These are phyloP conservation scores for Eulemur mongoz DNA, from an alignment of 2,797 vertebrate genomes.

Conservation along the genomic window DNA sequence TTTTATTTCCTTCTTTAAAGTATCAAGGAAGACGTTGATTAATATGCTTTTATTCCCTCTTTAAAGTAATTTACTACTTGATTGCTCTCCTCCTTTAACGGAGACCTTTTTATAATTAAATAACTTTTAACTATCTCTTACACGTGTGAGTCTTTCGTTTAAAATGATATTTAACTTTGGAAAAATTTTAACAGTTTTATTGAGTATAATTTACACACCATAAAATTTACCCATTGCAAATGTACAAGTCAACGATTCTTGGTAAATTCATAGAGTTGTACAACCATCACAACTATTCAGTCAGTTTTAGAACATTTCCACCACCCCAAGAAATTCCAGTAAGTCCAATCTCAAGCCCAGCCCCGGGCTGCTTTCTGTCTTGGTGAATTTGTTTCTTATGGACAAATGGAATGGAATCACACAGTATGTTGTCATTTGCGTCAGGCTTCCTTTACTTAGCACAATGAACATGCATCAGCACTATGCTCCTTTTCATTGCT, in stretches of 20 bases:
- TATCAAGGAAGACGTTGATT: neutral
- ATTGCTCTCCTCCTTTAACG: neutral
- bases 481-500: neutral
- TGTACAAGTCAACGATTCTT: neutral
- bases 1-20: neutral
- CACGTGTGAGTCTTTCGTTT: neutral
- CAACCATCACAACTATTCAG: neutral
- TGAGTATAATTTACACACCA: neutral
- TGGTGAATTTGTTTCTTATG: neutral
- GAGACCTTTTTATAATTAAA: neutral
- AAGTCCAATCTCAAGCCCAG: neutral
- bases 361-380: neutral
- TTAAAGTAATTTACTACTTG: neutral
- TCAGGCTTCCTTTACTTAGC: neutral
- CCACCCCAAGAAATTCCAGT: neutral
- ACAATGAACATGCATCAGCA: neutral
- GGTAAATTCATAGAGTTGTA: neutral
- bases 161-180: neutral
- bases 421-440: neutral
- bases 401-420: neutral
- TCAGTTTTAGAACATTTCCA: neutral
- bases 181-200: neutral
- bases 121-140: neutral
- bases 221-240: neutral
- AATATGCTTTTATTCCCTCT: neutral